Base-by-base conservation (phyloP, 2,113 vertebrate genomes). In the Zootoca vivipara region DNA sequence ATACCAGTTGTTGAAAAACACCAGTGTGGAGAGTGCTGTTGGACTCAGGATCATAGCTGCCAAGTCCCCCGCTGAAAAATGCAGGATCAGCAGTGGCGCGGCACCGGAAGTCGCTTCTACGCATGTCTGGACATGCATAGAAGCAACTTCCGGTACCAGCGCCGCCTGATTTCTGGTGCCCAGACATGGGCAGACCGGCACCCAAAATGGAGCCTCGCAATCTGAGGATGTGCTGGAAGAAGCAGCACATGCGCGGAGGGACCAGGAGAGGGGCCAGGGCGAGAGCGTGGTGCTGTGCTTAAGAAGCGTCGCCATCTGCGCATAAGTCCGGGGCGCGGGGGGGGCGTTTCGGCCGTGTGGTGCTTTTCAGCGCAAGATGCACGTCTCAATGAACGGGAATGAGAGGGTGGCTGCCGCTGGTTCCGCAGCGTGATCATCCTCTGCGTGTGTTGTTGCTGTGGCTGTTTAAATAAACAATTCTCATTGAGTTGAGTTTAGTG, bases 161-260 rank as follows among this genome's bases (percentile, higher is more conserved):
- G n/a, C n/a, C n/a, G n/a, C n/a, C n/a, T n/a, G n/a, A n/a, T n/a
- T n/a, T n/a, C n/a, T n/a, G n/a, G n/a, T n/a, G n/a, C n/a, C n/a
- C n/a, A n/a, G n/a, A n/a, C n/a, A n/a, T n/a, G n/a, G n/a, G n/a
- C n/a, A n/a, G n/a, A n/a, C n/a, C n/a, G n/a, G n/a, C n/a, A n/a
- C n/a, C n/a, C n/a, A n/a, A n/a, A n/a, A n/a, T n/a, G n/a, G n/a
- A n/a, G n/a, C n/a, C n/a, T n/a, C n/a, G n/a, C n/a, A 62, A 6
- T 12, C 1, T 35, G 38, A n/a, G 70, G 40, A 35, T 30, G 64
- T 30, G 28, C 69, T 22, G 46, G 70, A 80, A 81, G 64, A 13
- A 35, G 83, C 2, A 38, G 69, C 82, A 87, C 85, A 86, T 81
- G 90, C 20, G 70, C 5, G 78, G 18, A 40, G 78, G 62, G 83